Evolutionary conservation across 1,140 invertebrate genomes (phyloP).

Genomic region (Brachionus plicatilis): DNA sequence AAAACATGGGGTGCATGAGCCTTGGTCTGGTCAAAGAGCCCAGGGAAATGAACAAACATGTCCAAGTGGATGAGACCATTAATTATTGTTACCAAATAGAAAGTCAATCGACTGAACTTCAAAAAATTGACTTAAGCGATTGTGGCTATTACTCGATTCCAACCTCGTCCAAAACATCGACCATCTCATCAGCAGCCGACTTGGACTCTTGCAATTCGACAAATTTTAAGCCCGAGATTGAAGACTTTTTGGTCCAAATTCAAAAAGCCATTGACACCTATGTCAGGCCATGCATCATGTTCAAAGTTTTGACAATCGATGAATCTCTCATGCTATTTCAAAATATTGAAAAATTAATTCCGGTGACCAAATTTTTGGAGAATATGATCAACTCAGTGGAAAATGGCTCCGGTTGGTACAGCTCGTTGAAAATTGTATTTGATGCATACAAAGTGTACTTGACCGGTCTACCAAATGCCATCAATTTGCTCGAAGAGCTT

Average conservation of each 20-base stretch:
- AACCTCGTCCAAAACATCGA: background rate
- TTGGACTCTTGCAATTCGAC: background rate
- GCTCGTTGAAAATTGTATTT: conserved; percentile 17
- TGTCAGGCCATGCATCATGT: conserved; percentile 16
- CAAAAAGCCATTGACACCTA: conserved; percentile 16
- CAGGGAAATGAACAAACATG: background rate
- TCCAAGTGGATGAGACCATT: background rate
- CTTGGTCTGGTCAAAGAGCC: background rate
- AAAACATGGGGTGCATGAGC: background rate
- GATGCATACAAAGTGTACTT: conserved; percentile 35
- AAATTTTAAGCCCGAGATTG: background rate
- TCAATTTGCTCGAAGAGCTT: background rate
- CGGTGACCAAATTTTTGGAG: conserved; percentile 1
- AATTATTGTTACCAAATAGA: conserved; percentile 1
- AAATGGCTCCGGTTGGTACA: background rate
- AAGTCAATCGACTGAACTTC: background rate
- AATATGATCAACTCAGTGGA: conserved; percentile 4
- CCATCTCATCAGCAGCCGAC: background rate
- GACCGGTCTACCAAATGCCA: background rate
- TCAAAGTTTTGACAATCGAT: conserved; percentile 13
- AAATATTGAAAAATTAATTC: conserved; percentile 38
- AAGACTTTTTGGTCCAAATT: background rate
- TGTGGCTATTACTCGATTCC: conserved; percentile 38
- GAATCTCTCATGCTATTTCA: background rate
- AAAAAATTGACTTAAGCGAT: background rate